Base-by-base conservation (phyloP, 2,113 vertebrate species). In the Dipodomys spectabilis region DNA sequence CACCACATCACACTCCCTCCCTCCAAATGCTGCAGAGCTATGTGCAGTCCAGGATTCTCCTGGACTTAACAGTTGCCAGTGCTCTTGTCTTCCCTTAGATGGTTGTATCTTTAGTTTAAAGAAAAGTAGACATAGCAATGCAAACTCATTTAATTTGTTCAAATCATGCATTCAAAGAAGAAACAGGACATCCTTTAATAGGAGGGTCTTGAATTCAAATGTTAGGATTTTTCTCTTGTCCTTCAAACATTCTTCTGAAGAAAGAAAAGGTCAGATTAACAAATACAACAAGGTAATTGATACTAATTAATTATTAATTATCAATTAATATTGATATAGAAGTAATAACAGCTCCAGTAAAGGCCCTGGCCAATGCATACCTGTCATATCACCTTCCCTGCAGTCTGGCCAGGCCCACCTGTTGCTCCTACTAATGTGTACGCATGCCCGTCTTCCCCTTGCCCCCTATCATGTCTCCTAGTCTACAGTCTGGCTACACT, bases 331-430 rank as follows among this genome's bases (percentile, higher is more conserved):
- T 18, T 49, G 77, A 68, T 13, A 16, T 22, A n/a, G 15, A 35
- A 15, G 60, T 20, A n/a, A 6, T 4, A 28, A 8, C 13, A 27
- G 15, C 7, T 62, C 7, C 68, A 25, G 2, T 16, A 23, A 39
- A 71, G 19, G 6, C 9, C 20, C 32, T 71, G 5, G 32, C 7
- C 39, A 75, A 13, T 16, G 0, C 12, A 3, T 19, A 69, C 53
- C 20, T 57, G 23, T 22, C 27, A 8, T 53, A 62, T n/a, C 28
- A 73, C 16, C 22, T 65, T 73, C 39, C 44, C 49, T 79, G 32
- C 6, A 45, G 30, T 44, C 32, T 10, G 15, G 35, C 28, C 25
- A 11, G 0, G 0, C 20, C 39, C 15, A 22, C 3, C 5, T 77
- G 23, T 49, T 5, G 62, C 12, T 12, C 28, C 18, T 28, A 20